These are phyloP conservation scores for Drosophila neutralis DNA, from an alignment of 2,888 invertebrate species.

Conservation along the genomic window DNA sequence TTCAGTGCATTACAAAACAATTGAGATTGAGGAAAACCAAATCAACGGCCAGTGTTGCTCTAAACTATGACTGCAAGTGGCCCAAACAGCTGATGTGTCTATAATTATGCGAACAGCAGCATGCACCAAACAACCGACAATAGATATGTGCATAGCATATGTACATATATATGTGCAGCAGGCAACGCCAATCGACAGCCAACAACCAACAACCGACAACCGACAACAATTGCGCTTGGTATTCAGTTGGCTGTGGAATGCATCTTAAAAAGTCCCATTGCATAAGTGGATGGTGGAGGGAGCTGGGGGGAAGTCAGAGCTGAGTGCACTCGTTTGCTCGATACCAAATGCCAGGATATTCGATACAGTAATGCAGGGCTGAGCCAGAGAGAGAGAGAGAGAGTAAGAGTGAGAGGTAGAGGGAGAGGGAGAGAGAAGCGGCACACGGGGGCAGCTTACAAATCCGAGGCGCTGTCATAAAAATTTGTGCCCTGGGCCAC, in stretches of 20 bases:
- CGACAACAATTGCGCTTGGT: constrained; percentile 44
- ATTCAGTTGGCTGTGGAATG: constrained; percentile 57
- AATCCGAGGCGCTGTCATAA: constrained; percentile 70
- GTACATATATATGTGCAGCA: neutral
- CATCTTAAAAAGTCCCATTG: constrained; percentile 40
- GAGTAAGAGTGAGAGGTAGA: neutral
- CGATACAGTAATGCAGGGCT: constrained; percentile 66
- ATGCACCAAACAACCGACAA: constrained; percentile 23
- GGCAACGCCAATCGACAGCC: constrained; percentile 22
- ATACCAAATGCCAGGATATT: constrained; percentile 67
- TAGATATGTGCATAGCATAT: constrained; percentile 7
- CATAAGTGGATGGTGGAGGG: constrained; percentile 42
- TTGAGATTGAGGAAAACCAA: constrained; percentile 74
- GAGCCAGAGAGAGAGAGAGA: neutral
- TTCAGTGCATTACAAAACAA: constrained; percentile 72
- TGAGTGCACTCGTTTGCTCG: constrained; percentile 22
- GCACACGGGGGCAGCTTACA: constrained; percentile 46
- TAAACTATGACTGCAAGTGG: constrained; percentile 47
- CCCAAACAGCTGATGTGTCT: constrained; percentile 77
- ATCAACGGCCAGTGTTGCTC: constrained; percentile 45
- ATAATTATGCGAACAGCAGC: constrained; percentile 65
- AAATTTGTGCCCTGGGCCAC: constrained; percentile 59
- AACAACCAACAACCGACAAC: constrained; percentile 15
- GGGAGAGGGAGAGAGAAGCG: constrained; percentile 1
- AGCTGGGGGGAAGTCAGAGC: neutral